phyloP scores from a whole-genome alignment of 2,797 vertebrate species.

The Adrianichthys oophorus region DNA sequence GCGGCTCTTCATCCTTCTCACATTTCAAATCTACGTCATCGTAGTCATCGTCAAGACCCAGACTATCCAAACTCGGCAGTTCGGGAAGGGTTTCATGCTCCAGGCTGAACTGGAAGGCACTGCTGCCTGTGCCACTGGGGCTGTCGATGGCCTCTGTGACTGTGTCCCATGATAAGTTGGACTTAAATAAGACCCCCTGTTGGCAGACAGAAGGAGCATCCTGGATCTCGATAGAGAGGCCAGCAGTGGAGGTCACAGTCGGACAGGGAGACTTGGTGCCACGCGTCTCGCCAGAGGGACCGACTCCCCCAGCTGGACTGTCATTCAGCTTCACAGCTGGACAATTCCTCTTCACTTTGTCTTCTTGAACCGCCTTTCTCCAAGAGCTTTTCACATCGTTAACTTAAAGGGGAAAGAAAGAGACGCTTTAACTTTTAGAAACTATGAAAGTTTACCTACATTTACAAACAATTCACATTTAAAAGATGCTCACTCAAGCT shows the following conservation, averaged over 20 bases:
- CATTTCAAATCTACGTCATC: slow-evolving; percentile 27
- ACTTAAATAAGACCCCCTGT: slow-evolving; percentile 35
- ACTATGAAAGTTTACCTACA: neutral
- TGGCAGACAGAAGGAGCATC: slow-evolving; percentile 34
- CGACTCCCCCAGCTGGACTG: neutral
- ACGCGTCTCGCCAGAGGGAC: slow-evolving; percentile 8
- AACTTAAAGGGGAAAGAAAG: slow-evolving; percentile 29
- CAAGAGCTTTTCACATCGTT: slow-evolving; percentile 78
- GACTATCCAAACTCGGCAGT: slow-evolving; percentile 59
- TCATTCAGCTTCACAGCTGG: slow-evolving; percentile 15
- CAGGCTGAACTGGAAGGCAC: slow-evolving; percentile 62
- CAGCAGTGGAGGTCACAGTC: neutral
- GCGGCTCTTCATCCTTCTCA: slow-evolving; percentile 32
- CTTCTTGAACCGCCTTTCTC: slow-evolving; percentile 75
- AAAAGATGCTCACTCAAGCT: slow-evolving; percentile 80
- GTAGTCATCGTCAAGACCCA: slow-evolving; percentile 54
- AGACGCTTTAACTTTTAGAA: too few species aligned
- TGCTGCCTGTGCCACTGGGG: slow-evolving; percentile 48
- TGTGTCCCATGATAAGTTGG: slow-evolving; percentile 59
- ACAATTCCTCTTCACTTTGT: slow-evolving; percentile 46
- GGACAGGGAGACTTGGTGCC: neutral
- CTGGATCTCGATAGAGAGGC: neutral
- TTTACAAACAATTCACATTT: neutral
- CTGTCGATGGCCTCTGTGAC: slow-evolving; percentile 38
- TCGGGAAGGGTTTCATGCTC: slow-evolving; percentile 74